These are phyloP conservation scores for Pristiophorus japonicus DNA, from an alignment of 2,113 vertebrate genomes.

Conservation along the genomic window DNA sequence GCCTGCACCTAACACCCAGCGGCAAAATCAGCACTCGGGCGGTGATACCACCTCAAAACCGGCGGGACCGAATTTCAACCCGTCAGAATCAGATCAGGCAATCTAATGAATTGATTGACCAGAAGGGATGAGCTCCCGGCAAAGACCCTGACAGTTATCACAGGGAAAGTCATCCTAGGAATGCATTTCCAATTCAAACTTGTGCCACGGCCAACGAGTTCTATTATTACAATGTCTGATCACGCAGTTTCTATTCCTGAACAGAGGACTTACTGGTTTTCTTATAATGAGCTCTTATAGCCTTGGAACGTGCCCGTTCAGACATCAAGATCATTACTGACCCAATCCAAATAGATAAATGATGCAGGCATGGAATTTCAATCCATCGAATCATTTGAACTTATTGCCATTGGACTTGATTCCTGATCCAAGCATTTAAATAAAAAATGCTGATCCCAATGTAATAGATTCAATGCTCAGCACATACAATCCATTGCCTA, in stretches of 20 bases:
- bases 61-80: too few relatives aligned
- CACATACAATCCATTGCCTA: neutral
- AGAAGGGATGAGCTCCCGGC: neutral
- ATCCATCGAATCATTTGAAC: neutral
- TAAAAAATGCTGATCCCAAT: neutral
- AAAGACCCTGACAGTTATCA: neutral
- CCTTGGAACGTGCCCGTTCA: neutral
- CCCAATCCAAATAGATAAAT: neutral
- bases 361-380: neutral
- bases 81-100: neutral
- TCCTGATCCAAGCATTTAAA: neutral
- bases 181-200: slow-evolving; percentile 6
- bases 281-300: neutral
- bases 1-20: too few relatives aligned
- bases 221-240: neutral
- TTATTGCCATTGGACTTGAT: neutral
- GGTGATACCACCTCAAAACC: too few relatives aligned
- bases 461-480: neutral
- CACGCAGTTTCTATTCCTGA: neutral
- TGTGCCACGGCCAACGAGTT: neutral
- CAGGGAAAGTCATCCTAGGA: neutral
- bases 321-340: neutral
- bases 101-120: neutral
- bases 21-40: too few relatives aligned
- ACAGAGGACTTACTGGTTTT: neutral